phyloP scores from a whole-genome alignment of 2,888 invertebrate genomes.

The Labia minor region DNA sequence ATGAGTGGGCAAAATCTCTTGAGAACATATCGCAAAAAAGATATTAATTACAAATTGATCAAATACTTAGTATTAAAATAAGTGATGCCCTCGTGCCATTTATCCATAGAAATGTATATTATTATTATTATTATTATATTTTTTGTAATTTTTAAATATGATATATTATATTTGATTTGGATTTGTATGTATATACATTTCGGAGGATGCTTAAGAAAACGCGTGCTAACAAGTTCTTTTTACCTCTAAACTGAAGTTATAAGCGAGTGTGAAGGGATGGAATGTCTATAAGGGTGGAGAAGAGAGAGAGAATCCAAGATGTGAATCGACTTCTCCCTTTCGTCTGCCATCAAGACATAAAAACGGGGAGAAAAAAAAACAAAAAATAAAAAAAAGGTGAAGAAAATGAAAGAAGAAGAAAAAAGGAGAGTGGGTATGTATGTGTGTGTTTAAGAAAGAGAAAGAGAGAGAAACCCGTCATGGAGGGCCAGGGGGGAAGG shows the following conservation, averaged over 20 bases:
- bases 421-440: neutral
- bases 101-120: too few species aligned
- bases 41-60: too few species aligned
- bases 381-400: slow-evolving; percentile 13
- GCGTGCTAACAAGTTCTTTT: slow-evolving; percentile 5
- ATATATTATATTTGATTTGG: too few species aligned
- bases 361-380: neutral
- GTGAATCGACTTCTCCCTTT: neutral
- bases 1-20: too few species aligned
- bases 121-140: too few species aligned
- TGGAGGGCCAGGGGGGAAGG: neutral
- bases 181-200: neutral
- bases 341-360: slow-evolving; percentile 3
- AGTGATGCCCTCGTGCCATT: too few species aligned
- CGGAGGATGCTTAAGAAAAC: too few species aligned
- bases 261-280: neutral
- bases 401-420: neutral
- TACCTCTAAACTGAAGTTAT: neutral
- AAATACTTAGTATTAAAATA: too few species aligned
- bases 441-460: too few species aligned
- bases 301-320: neutral
- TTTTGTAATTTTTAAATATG: too few species aligned
- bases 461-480: neutral
- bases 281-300: neutral
- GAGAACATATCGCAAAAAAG: too few species aligned